phyloP scores from a whole-genome alignment of 2,113 vertebrate species.

The Monarcha castaneiventris region DNA sequence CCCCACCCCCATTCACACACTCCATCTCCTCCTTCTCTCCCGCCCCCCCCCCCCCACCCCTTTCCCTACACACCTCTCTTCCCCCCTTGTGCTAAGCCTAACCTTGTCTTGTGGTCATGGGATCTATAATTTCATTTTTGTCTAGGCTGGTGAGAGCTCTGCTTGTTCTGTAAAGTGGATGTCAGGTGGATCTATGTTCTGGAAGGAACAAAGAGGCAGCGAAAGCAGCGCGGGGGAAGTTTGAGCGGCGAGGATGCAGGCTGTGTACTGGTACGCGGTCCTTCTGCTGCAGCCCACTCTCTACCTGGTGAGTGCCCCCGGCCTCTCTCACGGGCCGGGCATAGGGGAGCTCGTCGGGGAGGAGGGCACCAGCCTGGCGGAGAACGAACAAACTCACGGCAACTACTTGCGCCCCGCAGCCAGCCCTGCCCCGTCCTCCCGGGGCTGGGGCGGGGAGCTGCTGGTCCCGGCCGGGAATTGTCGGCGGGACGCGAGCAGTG shows the following conservation, averaged over 20 bases:
- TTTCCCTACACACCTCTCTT: conserved; percentile 21
- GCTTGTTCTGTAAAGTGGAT: conserved; percentile 83
- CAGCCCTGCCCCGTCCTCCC: neutral
- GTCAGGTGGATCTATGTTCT: conserved; percentile 94
- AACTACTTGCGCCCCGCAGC: neutral
- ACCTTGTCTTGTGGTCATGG: conserved; percentile 86
- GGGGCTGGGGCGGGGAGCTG: no score
- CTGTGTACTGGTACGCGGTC: conserved; percentile 89
- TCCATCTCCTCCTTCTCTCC: conserved; percentile 29
- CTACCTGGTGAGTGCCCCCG: conserved; percentile 87
- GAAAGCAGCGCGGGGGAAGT: conserved; percentile 86
- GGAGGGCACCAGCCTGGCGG: neutral
- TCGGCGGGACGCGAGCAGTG: neutral
- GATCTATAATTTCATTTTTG: conserved; percentile 81
- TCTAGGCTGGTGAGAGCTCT: conserved; percentile 84
- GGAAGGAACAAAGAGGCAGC: conserved; percentile 80
- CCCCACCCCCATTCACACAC: neutral
- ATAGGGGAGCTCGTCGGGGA: neutral
- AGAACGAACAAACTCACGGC: conserved; percentile 1
- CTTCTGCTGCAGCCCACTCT: conserved; percentile 88
- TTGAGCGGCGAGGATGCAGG: conserved; percentile 93
- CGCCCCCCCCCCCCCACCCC: neutral
- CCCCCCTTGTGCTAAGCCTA: conserved; percentile 66
- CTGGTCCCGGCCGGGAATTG: neutral
- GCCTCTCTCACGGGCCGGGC: neutral